A percentile compares a stretch with the other conserved stretches of the same genome.
Conservation (phyloP, 1,140 invertebrate genomes). For the Laodelphax striatellus region DNA sequence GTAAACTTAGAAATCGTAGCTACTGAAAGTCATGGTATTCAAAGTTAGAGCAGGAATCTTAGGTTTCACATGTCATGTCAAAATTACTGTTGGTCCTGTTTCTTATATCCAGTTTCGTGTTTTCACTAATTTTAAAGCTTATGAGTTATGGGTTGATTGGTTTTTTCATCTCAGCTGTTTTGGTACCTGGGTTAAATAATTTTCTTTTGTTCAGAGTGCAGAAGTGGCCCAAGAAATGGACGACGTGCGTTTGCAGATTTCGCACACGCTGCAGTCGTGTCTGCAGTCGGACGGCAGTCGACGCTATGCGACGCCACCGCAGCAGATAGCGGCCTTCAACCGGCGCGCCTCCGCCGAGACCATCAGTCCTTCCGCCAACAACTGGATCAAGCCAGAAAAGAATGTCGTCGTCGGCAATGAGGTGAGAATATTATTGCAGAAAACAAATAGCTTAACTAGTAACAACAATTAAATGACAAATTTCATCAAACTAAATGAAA, state of each 20-base stretch:
- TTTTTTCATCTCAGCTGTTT: no score
- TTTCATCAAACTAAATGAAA: no score
- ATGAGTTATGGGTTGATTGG: no score
- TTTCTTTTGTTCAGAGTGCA: constrained; percentile 35
- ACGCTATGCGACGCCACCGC: constrained; percentile 71
- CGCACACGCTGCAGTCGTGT: constrained; percentile 72
- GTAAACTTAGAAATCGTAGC: no score
- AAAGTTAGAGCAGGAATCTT: no score
- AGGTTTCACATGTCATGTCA: no score
- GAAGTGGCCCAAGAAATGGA: constrained; percentile 63
- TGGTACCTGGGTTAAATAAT: no score
- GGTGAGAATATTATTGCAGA: constrained; percentile 18
- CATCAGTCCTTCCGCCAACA: constrained; percentile 36
- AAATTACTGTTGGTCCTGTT: no score
- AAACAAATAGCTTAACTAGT: not conserved
- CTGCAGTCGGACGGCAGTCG: constrained; percentile 67
- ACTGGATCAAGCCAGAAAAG: constrained; percentile 47
- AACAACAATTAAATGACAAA: not conserved
- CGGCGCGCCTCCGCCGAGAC: constrained; percentile 56
- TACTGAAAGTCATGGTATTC: no score
- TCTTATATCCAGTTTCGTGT: no score
- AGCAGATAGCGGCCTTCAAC: constrained; percentile 78
- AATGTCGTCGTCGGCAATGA: constrained; percentile 55
- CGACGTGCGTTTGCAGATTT: constrained; percentile 67
- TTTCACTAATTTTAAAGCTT: no score